phyloP scores from a whole-genome alignment of 2,888 invertebrate species.

The Lasioglossum marginatum region DNA sequence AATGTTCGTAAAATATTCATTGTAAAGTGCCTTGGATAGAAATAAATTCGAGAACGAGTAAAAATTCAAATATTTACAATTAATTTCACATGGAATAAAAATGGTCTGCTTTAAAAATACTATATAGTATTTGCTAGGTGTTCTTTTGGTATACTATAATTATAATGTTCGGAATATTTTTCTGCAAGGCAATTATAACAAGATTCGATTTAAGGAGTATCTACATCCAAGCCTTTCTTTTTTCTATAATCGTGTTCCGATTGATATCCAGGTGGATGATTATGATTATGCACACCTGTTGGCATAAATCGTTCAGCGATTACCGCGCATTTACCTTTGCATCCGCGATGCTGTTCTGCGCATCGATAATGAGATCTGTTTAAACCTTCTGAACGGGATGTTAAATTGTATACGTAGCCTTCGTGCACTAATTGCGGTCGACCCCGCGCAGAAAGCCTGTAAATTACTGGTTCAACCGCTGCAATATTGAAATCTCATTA shows the following conservation, averaged over 20 bases:
- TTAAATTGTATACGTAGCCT: constrained; percentile 79
- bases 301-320: constrained; percentile 79
- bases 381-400: constrained; percentile 76
- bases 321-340: constrained; percentile 78
- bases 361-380: constrained; percentile 78
- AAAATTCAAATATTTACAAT: constrained; percentile 6
- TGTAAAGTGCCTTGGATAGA: not conserved
- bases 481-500: constrained; percentile 28
- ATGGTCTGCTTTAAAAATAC: constrained; percentile 30
- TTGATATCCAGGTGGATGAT: constrained; percentile 78
- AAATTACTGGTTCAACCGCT: constrained; percentile 76
- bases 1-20: not conserved
- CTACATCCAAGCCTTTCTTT: constrained; percentile 72
- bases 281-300: constrained; percentile 77
- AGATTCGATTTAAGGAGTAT: constrained; percentile 41
- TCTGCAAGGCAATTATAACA: constrained; percentile 25
- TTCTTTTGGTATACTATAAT: constrained; percentile 1
- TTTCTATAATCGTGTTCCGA: constrained; percentile 77
- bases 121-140: constrained; percentile 13
- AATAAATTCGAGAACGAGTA: not conserved
- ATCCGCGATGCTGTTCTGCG: constrained; percentile 79
- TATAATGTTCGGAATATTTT: constrained; percentile 31
- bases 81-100: constrained; percentile 9
- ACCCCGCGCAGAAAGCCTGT: constrained; percentile 76
- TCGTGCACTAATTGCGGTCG: constrained; percentile 76